Evolutionary conservation across 2,888 invertebrate species (phyloP).

Genomic region (Parnassius apollo): DNA sequence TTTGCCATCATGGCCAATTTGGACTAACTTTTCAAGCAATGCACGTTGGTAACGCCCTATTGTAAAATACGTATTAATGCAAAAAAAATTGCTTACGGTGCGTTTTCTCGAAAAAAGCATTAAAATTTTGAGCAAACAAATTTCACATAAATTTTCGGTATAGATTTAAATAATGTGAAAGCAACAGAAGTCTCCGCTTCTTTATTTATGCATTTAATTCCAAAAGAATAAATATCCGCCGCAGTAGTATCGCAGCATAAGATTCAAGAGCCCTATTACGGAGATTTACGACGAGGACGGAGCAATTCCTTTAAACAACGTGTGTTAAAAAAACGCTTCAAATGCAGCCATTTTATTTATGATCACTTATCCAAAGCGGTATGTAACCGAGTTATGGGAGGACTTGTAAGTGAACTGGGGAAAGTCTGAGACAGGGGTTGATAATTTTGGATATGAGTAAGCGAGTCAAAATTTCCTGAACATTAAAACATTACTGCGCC

Average conservation of each 20-base stretch:
- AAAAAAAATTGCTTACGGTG: too few species aligned
- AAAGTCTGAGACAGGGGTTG: conserved; percentile 19
- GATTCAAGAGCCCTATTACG: conserved; percentile 35
- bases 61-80: too few species aligned
- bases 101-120: too few species aligned
- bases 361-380: conserved; percentile 44
- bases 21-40: too few species aligned
- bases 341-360: conserved; percentile 49
- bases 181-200: background rate
- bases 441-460: conserved; percentile 1
- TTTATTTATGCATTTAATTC: background rate
- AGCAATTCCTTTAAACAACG: conserved; percentile 51
- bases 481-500: background rate
- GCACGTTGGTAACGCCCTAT: too few species aligned
- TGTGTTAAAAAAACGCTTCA: conserved; percentile 50
- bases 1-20: too few species aligned
- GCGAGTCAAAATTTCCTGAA: too few species aligned
- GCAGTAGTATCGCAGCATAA: background rate
- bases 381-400: conserved; percentile 52
- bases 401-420: conserved; percentile 38
- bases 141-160: background rate
- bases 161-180: background rate
- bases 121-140: background rate
- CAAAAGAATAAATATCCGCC: background rate
- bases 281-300: conserved; percentile 56